A percentile compares a stretch with the other conserved stretches of the same genome.
These are phyloP conservation scores for Micrastur ruficollis DNA, from an alignment of 2,797 vertebrate genomes.

Conservation along the genomic window DNA sequence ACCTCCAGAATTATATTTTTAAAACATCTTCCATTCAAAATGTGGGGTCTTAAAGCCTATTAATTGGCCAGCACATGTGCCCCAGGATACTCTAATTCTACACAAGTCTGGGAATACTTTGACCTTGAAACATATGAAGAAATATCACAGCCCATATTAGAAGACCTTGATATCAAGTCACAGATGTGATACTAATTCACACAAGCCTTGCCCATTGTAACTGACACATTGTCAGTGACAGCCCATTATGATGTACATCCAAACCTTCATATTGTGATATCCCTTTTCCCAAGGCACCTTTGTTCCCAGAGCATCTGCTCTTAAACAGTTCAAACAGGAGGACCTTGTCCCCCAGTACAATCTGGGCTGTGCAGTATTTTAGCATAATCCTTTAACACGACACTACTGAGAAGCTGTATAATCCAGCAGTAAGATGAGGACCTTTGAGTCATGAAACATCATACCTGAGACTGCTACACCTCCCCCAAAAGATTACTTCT, in stretches of 20 bases:
- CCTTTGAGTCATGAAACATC: fast-evolving
- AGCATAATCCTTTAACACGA: neutral
- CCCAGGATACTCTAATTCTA: neutral
- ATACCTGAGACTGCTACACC: fast-evolving
- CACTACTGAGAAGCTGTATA: neutral
- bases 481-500: neutral
- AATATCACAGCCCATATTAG: neutral
- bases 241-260: too few species aligned
- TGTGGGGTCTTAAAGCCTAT: neutral
- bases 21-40: neutral
- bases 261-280: neutral
- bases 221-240: neutral
- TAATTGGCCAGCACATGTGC: neutral
- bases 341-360: neutral
- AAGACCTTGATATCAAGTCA: neutral
- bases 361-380: neutral
- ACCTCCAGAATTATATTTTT: neutral
- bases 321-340: neutral
- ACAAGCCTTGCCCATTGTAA: neutral
- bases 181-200: neutral
- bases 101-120: neutral
- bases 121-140: neutral
- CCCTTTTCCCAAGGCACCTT: neutral
- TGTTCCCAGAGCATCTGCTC: neutral
- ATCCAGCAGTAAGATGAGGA: neutral